Percentiles rank a stretch among this genome's conserved stretches.
phyloP scores from a whole-genome alignment of 1,140 invertebrate species.

The Drosophila kanapiae region DNA sequence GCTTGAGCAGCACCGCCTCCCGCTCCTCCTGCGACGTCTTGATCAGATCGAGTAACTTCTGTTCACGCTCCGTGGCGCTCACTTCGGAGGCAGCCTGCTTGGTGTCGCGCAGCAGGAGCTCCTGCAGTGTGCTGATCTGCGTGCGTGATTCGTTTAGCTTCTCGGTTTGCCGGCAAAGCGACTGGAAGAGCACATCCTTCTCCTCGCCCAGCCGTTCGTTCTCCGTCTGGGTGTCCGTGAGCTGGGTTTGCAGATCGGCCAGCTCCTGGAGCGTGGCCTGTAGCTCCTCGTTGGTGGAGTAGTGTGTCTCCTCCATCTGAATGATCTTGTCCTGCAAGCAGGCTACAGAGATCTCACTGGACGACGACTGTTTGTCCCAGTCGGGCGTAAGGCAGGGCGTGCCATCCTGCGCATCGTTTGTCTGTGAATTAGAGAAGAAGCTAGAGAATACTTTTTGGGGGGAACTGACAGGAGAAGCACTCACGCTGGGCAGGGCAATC shows the following conservation, averaged over 20 bases:
- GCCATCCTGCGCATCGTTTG: slow-evolving; percentile 81
- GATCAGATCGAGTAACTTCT: slow-evolving; percentile 93
- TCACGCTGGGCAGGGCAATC: slow-evolving; percentile 87
- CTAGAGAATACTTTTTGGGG: no score
- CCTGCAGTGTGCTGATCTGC: slow-evolving; percentile 89
- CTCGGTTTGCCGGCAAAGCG: slow-evolving; percentile 95
- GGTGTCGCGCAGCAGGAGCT: slow-evolving; percentile 87
- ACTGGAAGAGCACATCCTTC: slow-evolving; percentile 95
- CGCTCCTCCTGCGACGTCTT: slow-evolving; percentile 94
- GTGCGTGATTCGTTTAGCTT: slow-evolving; percentile 93
- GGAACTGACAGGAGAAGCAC: slow-evolving; percentile 33
- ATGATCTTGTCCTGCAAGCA: slow-evolving; percentile 96
- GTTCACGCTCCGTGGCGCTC: slow-evolving; percentile 90
- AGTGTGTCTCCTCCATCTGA: slow-evolving; percentile 89
- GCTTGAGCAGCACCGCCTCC: slow-evolving; percentile 90
- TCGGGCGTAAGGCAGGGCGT: slow-evolving; percentile 90
- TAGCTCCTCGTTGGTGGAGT: slow-evolving; percentile 96
- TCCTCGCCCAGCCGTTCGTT: slow-evolving; percentile 95
- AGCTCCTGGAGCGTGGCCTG: slow-evolving; percentile 97
- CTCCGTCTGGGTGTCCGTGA: slow-evolving; percentile 94
- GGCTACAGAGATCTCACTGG: slow-evolving; percentile 95
- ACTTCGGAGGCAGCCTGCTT: slow-evolving; percentile 88
- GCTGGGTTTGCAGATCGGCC: slow-evolving; percentile 94
- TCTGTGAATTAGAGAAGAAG: slow-evolving; percentile 14
- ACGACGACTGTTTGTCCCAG: slow-evolving; percentile 95